Base-by-base conservation (phyloP, 2,888 invertebrate species). In the Perithous albicinctus region DNA sequence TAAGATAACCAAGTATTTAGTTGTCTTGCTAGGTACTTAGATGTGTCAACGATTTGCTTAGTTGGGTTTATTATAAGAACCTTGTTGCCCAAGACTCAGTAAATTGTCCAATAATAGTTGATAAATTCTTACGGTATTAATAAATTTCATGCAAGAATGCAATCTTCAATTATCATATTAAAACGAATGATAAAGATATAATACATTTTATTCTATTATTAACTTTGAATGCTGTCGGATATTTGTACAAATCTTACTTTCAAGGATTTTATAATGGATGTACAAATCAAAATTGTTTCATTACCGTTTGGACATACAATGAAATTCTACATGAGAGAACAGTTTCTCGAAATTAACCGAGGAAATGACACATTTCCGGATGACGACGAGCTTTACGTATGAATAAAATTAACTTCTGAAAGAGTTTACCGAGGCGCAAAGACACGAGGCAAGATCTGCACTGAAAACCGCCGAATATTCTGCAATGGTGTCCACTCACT, bases 401-500 rank as follows among this genome's bases (percentile, higher is more conserved):
- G n/a, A 56, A 35, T 38, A 38, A 38, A 38, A 61, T 61, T 20
- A 38, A 61, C 18, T 38, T 38, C 12, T 18, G 35, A 15, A 61
- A 38, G 38, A 20, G 35, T 20, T 20, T 20, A 35, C 2, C 18
- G 2, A 20, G 61, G 20, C 38, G 20, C 6, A 20, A 63, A 63
- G 63, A 23, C 41, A 32, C n/a, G 20, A 41, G 63, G 7, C 20
- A n/a, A 38, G 38, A 61, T 20, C 1, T 23, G 8, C 15, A 59
- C 15, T 15, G 56, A 32, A 32, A 35, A 35, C 15, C 32, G 59
- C 32, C 59, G 59, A 59, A 59, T 59, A 32, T 59, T 32, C 32
- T 12, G 59, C 59, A 15, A 59, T 4, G 56, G 2, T n/a, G 56
- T 56, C 56, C n/a, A 56, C 56, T 29, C 38, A 56, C 54, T 56